These are phyloP conservation scores for Brachycybe producta DNA, from an alignment of 2,888 invertebrate genomes.

Conservation along the genomic window DNA sequence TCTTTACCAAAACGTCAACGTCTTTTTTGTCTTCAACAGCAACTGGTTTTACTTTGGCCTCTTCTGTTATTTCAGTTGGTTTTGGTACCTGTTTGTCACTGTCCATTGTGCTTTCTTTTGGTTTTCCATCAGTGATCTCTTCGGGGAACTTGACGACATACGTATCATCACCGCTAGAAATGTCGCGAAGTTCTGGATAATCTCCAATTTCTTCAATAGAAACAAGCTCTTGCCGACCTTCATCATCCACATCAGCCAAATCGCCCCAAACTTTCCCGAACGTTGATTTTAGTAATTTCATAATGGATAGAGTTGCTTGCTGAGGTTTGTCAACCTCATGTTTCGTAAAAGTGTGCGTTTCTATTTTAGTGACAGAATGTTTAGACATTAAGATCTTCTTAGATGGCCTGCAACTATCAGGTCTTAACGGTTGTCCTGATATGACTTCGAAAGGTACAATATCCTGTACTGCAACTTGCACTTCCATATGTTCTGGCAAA, in stretches of 20 bases:
- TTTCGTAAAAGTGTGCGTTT: too few relatives aligned
- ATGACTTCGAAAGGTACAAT: too few relatives aligned
- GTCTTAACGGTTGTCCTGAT: too few relatives aligned
- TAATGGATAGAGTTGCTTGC: neutral
- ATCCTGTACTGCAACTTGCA: too few relatives aligned
- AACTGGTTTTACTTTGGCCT: neutral
- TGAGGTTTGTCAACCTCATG: neutral
- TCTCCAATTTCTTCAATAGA: conserved; percentile 8
- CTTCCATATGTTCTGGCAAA: too few relatives aligned
- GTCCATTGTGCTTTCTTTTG: too few relatives aligned
- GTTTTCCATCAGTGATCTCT: neutral
- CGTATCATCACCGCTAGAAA: neutral
- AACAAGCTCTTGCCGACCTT: conserved; percentile 1
- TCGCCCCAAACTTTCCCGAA: neutral
- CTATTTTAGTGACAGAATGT: too few relatives aligned
- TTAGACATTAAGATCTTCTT: too few relatives aligned
- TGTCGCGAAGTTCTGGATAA: neutral
- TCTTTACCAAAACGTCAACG: too few relatives aligned
- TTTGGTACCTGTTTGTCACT: too few relatives aligned
- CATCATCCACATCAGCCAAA: neutral
- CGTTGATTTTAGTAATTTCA: conserved; percentile 3
- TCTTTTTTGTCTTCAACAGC: neutral
- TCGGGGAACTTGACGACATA: neutral
- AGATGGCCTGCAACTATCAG: too few relatives aligned
- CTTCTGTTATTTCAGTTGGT: conserved; percentile 4